phyloP scores from a whole-genome alignment of 1,140 invertebrate genomes.

The Scaptodrosophila lebanonensis region DNA sequence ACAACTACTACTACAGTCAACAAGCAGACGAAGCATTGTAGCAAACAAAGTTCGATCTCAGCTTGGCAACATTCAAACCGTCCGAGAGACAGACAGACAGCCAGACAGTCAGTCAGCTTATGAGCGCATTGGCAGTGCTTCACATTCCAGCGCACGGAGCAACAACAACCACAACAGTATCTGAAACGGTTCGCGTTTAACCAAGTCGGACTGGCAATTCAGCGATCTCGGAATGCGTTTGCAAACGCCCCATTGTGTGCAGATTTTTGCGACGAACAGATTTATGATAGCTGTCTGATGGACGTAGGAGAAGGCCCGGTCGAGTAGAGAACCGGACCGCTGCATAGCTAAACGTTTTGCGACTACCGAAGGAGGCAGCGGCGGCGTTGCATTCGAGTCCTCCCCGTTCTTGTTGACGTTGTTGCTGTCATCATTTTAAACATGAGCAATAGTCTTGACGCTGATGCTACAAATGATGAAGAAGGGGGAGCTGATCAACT shows the following conservation, averaged over 20 bases:
- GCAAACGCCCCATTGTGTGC: conserved; percentile 75
- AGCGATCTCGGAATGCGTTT: conserved; percentile 69
- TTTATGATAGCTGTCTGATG: conserved; percentile 71
- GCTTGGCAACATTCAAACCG: not conserved
- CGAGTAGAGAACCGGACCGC: conserved; percentile 11
- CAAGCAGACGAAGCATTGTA: conserved; percentile 39
- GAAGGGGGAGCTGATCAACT: conserved; percentile 65
- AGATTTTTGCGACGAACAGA: conserved; percentile 74
- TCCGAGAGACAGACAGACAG: conserved; percentile 25
- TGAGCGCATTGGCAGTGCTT: not conserved
- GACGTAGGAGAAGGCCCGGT: conserved; percentile 8
- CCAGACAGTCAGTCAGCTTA: conserved; percentile 33
- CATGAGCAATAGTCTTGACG: conserved; percentile 77
- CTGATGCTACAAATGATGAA: conserved; percentile 77
- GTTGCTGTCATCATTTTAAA: conserved; percentile 74
- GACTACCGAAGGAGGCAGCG: not conserved
- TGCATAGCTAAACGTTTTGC: conserved; percentile 1
- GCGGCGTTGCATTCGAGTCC: not conserved
- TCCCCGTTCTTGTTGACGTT: conserved; percentile 21
- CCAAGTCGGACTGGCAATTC: too few species aligned
- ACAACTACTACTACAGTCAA: conserved; percentile 5
- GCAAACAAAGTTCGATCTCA: not conserved
- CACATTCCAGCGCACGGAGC: conserved; percentile 4
- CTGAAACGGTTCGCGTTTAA: too few species aligned
- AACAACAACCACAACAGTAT: conserved; percentile 1